Percentiles rank a stretch among this genome's conserved stretches.
Conservation (phyloP, 2,888 invertebrate genomes). For the Perdita meconis region DNA sequence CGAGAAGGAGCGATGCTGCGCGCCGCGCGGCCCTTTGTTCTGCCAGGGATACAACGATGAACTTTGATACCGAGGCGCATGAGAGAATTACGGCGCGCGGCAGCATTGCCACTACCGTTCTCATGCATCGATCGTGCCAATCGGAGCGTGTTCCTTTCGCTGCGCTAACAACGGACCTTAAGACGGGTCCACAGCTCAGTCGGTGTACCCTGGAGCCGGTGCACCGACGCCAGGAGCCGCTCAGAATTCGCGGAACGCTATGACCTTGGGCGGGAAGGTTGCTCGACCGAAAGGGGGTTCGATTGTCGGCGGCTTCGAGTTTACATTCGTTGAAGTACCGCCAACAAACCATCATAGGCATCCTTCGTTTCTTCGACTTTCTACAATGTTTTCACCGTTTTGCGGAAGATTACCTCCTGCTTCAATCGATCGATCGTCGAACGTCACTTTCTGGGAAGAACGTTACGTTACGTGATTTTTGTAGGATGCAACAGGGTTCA, state of each 20-base stretch:
- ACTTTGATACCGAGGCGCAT: conserved; percentile 27
- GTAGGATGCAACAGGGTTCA: too few relatives aligned
- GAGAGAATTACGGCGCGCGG: not conserved
- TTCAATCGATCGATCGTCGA: too few relatives aligned
- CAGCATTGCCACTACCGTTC: conserved; percentile 22
- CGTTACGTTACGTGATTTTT: too few relatives aligned
- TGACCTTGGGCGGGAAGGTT: conserved; percentile 42
- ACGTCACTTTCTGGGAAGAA: too few relatives aligned
- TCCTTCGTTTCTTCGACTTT: conserved; percentile 1
- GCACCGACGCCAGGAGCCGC: not conserved
- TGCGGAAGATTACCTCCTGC: too few relatives aligned
- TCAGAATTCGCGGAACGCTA: conserved; percentile 14
- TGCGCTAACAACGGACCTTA: conserved; percentile 8
- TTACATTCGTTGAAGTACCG: not conserved
- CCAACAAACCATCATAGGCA: not conserved
- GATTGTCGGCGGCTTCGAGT: not conserved
- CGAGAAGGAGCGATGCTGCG: not conserved
- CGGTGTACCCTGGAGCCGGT: conserved; percentile 22
- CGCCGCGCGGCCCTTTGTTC: not conserved
- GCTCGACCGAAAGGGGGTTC: not conserved
- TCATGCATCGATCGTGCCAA: conserved; percentile 44
- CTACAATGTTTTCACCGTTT: not conserved
- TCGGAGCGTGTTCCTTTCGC: conserved; percentile 58
- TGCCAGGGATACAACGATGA: conserved; percentile 21
- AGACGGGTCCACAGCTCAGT: conserved; percentile 14